phyloP scores from a whole-genome alignment of 2,113 vertebrate species.

The Chaetops frenatus region DNA sequence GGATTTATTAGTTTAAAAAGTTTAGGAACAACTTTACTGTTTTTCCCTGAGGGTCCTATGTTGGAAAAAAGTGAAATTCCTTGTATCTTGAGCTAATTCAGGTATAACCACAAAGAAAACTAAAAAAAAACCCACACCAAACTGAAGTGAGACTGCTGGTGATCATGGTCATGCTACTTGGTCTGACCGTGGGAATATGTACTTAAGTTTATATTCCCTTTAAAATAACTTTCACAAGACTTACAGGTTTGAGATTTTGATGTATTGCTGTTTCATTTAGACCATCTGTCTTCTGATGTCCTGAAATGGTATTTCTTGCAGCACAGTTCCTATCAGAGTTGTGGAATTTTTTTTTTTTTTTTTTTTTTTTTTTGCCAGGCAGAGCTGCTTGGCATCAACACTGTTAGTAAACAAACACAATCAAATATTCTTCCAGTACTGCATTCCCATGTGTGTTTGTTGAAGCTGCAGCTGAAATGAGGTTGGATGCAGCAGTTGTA shows the following conservation, averaged over 20 bases:
- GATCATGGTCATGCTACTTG: neutral
- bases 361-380: neutral
- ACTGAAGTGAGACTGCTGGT: neutral
- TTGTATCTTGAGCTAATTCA: neutral
- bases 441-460: constrained; percentile 23
- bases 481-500: neutral
- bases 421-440: constrained; percentile 31
- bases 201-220: neutral
- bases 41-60: neutral
- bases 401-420: constrained; percentile 45
- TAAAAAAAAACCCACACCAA: neutral
- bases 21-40: neutral
- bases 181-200: neutral
- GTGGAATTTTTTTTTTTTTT: neutral
- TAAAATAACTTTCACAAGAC: neutral
- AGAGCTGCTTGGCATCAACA: constrained; percentile 18
- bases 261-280: neutral
- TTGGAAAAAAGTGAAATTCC: neutral
- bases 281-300: neutral
- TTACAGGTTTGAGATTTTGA: neutral
- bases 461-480: constrained; percentile 9
- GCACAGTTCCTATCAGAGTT: neutral
- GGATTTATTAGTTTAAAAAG: neutral
- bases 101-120: neutral
- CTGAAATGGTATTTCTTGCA: neutral